Conservation (phyloP, 92 coral and sea anemone species). For the Scolanthus callimorphus region DNA sequence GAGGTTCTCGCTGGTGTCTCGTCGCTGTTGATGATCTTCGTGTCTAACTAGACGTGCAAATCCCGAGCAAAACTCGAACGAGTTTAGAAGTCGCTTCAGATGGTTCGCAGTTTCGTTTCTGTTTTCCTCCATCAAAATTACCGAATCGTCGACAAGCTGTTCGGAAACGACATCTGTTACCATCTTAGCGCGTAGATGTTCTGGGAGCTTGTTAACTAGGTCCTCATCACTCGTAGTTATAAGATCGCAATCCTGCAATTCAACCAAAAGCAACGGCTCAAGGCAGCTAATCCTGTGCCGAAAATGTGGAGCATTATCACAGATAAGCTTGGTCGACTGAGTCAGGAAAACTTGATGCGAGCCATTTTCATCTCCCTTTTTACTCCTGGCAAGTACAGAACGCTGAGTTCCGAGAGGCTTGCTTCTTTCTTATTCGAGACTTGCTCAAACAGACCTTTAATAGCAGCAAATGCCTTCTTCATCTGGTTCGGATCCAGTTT, state of each 20-base stretch:
- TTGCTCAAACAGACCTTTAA: constrained; percentile 45
- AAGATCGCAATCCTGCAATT: constrained; percentile 20
- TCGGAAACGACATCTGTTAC: constrained; percentile 29
- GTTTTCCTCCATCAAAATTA: not conserved
- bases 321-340: constrained; percentile 26
- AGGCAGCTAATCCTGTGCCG: constrained; percentile 25
- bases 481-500: constrained; percentile 35
- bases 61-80: constrained; percentile 29
- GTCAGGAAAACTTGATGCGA: constrained; percentile 6
- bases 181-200: constrained; percentile 22
- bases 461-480: constrained; percentile 13
- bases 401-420: not conserved
- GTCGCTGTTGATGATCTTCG: not conserved
- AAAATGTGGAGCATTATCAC: constrained; percentile 34
- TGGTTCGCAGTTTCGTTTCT: constrained; percentile 3
- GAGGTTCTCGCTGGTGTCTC: constrained; percentile 1
- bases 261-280: constrained; percentile 9
- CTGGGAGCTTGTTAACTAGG: constrained; percentile 24
- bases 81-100: constrained; percentile 14
- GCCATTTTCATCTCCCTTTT: no score
- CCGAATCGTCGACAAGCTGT: not conserved
- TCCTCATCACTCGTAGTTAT: constrained; percentile 7
- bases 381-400: constrained; percentile 23
- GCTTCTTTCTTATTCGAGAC: constrained; percentile 6
- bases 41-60: constrained; percentile 32